Evolutionary conservation across 2,888 invertebrate genomes (phyloP), one percentile per base, ranked within the genome.

Genomic region (Drosophila barbarae): DNA sequence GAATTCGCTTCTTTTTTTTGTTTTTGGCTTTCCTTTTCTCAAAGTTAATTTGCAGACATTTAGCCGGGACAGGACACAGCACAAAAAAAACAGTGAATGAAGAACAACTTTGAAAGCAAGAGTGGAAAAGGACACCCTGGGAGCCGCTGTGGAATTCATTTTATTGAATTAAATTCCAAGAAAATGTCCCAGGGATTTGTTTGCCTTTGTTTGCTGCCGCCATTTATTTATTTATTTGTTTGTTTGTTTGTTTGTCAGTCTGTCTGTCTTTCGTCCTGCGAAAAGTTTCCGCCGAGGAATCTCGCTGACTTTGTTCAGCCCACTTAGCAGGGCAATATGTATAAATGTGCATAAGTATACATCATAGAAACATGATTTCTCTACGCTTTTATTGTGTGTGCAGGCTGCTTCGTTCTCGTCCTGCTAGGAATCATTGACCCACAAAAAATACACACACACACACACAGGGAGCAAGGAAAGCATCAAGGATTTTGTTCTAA

Each of bases 11-110:
- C 51, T 60, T 65, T 51, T 26, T 38, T 51, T 32, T 39, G 10
- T 5, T 5, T 51, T n/a, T 18, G 18, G 18, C 18, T 39, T 39
- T n/a, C 36, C 28, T 39, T 66, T 38, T 65, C n/a, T 47, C 56
- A 66, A 77, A 77, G 69, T 74, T 80, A 77, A 80, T 74, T 74
- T 77, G 57, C 69, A 51, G 59, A 51, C 50, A 64, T 39, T 30
- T 67, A 63, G 51, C 63, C 65, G 38, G 54, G 46, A 46, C 34
- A 42, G 39, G 21, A 42, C 42, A n/a, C 42, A 42, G 42, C 26
- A 26, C 7, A 5, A 15, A 28, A 38, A 23, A 50, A 30, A 54
- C 46, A 26, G 51, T 52, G 44, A 39, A 53, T 10, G 51, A 59
- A 54, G 41, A 38, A 46, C 32, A 64, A 38, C 51, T 64, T 38